Conservation (phyloP, 2,888 invertebrate genomes). For the Catocala fraxini region DNA sequence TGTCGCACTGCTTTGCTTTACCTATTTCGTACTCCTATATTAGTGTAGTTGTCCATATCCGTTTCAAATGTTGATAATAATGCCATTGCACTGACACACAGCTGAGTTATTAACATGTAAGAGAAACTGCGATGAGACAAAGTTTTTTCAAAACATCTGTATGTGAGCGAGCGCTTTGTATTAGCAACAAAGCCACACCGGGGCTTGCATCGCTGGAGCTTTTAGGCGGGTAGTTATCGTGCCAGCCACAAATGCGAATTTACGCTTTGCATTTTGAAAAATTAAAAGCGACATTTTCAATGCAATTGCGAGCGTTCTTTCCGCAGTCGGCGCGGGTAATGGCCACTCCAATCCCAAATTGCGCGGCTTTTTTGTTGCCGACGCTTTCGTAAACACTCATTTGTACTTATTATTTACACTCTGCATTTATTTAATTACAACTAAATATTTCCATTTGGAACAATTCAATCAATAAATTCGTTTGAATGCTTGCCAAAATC, state of each 20-base stretch:
- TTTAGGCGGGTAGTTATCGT: slow-evolving; percentile 83
- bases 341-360: slow-evolving; percentile 84
- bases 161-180: slow-evolving; percentile 78
- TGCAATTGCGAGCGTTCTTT: slow-evolving; percentile 82
- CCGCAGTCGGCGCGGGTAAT: slow-evolving; percentile 80
- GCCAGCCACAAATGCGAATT: slow-evolving; percentile 80
- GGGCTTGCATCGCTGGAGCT: slow-evolving; percentile 75
- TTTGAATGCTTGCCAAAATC: neutral
- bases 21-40: slow-evolving; percentile 18
- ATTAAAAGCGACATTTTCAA: slow-evolving; percentile 85
- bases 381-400: slow-evolving; percentile 78
- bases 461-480: slow-evolving; percentile 31
- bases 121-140: slow-evolving; percentile 63
- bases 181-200: slow-evolving; percentile 77
- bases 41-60: slow-evolving; percentile 5
- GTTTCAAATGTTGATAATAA: slow-evolving; percentile 34
- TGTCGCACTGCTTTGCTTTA: slow-evolving; percentile 16
- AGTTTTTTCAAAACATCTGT: slow-evolving; percentile 74
- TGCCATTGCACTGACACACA: slow-evolving; percentile 24
- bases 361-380: slow-evolving; percentile 72
- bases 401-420: slow-evolving; percentile 64
- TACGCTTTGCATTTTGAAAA: slow-evolving; percentile 84
- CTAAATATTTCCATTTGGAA: slow-evolving; percentile 45
- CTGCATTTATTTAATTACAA: slow-evolving; percentile 59
- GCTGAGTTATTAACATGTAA: slow-evolving; percentile 56